Evolutionary conservation across 2,888 invertebrate species (phyloP), one percentile per base, ranked within the genome.

Genomic region (Metallyticus violacea): DNA sequence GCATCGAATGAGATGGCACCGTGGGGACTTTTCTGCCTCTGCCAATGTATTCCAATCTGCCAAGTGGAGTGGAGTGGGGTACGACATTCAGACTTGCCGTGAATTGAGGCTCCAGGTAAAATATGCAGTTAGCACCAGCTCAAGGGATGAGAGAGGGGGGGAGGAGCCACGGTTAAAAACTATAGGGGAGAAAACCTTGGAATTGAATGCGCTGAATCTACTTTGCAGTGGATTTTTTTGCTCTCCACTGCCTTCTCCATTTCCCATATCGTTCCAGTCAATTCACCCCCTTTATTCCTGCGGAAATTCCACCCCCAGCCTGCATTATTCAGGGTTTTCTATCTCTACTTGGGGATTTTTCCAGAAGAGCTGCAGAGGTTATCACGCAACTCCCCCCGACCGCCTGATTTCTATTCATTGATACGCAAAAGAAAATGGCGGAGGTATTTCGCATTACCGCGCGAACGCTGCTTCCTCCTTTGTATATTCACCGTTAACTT

Each of bases 171-270:
- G 77, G 26, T n/a, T 83, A 85, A 85, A 79, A 77, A 85, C 26
- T 15, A 82, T 29, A 78, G 81, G 40, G 82, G 79, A 80, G 81
- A 86, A 86, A 86, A 81, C 85, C 81, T 87, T 85, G 85, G 85
- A 87, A 87, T 85, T 87, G 87, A 85, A 87, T 81, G 82, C 27
- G 85, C 28, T 81, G 87, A 87, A 87, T 87, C 84, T 85, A 87
- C 87, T 87, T 87, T 85, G 81, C 87, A 85, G 81, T 87, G 78
- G 87, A 87, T 87, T 87, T 87, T 85, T 85, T 79, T 76, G 26
- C 78, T 82, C 76, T 79, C 30, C 79, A 28, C n/a, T 25, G 22
- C 86, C 83, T 15, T 77, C 28, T 83, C 76, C 83, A 26, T 30
- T 27, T 77, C 22, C n/a, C 40, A 26, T 22, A 30, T 26, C 27